A percentile compares a stretch with the other conserved stretches of the same genome.
Evolutionary conservation across 2,888 invertebrate genomes (phyloP).

Genomic region (Cataglyphis altisquamis): DNA sequence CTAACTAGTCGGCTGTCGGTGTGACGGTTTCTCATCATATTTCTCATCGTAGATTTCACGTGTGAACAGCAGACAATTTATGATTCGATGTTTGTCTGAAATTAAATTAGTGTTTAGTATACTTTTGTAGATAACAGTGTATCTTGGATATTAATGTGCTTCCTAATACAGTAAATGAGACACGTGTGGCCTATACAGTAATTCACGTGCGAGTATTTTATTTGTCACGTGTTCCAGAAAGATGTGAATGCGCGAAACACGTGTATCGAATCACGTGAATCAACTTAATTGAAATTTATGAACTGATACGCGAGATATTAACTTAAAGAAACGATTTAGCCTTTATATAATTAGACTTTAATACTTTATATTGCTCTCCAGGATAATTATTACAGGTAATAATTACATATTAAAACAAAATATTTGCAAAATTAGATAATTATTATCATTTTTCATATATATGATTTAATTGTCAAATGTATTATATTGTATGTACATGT

Average conservation of each 20-base stretch:
- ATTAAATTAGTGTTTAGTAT: background rate
- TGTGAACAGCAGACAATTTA: background rate
- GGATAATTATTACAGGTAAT: background rate
- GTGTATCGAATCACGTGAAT: background rate
- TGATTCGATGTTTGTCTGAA: background rate
- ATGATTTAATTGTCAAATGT: background rate
- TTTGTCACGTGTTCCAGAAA: background rate
- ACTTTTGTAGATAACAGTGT: background rate
- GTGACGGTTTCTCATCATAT: background rate
- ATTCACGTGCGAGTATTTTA: conserved; percentile 4
- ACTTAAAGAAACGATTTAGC: background rate
- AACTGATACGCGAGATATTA: background rate
- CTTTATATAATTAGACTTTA: background rate
- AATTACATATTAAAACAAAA: background rate
- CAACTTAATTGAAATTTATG: background rate
- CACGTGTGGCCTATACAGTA: conserved; percentile 21
- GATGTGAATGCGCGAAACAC: no score
- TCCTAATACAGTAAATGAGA: background rate
- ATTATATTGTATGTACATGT: background rate
- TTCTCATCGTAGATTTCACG: background rate
- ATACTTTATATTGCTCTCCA: background rate
- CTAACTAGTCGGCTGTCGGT: conserved; percentile 1
- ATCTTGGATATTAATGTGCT: background rate
- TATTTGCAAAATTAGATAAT: background rate
- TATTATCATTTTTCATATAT: background rate